Evolutionary conservation across 2,888 invertebrate genomes (phyloP).

Genomic region (Limnephilus lunatus): DNA sequence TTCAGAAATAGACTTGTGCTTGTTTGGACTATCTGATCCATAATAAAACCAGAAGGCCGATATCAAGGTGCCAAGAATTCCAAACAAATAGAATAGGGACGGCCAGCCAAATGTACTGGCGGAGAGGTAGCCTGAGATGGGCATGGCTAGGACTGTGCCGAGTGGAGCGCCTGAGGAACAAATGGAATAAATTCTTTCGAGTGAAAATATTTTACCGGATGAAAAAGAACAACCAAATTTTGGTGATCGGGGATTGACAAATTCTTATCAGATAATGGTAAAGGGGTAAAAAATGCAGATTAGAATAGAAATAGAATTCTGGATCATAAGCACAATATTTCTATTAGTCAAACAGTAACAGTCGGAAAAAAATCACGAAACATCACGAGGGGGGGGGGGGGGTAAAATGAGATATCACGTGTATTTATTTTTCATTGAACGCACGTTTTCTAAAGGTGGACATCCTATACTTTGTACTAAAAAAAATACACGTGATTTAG

Average conservation of each 20-base stretch:
- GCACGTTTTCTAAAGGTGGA: too few species aligned
- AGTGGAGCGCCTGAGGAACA: constrained; percentile 78
- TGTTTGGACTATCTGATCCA: constrained; percentile 79
- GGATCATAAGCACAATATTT: not conserved
- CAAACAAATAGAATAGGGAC: constrained; percentile 82
- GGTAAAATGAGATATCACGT: too few species aligned
- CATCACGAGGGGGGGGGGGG: too few species aligned
- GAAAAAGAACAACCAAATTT: not conserved
- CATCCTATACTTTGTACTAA: too few species aligned
- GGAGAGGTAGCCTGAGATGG: constrained; percentile 81
- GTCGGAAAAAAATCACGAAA: too few species aligned
- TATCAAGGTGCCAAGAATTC: constrained; percentile 76
- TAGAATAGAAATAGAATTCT: not conserved
- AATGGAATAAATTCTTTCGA: constrained; percentile 54
- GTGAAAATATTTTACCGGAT: not conserved
- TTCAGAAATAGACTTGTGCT: constrained; percentile 77
- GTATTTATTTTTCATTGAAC: too few species aligned
- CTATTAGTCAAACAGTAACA: not conserved
- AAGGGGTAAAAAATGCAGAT: too few species aligned
- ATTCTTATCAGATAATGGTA: too few species aligned
- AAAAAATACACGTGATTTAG: too few species aligned
- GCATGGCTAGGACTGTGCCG: constrained; percentile 83
- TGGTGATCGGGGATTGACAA: too few species aligned
- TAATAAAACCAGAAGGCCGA: constrained; percentile 76
- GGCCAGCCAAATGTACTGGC: constrained; percentile 80